Evolutionary conservation across 2,113 vertebrate species (phyloP).

Genomic region (Cricetomys ansorgei): DNA sequence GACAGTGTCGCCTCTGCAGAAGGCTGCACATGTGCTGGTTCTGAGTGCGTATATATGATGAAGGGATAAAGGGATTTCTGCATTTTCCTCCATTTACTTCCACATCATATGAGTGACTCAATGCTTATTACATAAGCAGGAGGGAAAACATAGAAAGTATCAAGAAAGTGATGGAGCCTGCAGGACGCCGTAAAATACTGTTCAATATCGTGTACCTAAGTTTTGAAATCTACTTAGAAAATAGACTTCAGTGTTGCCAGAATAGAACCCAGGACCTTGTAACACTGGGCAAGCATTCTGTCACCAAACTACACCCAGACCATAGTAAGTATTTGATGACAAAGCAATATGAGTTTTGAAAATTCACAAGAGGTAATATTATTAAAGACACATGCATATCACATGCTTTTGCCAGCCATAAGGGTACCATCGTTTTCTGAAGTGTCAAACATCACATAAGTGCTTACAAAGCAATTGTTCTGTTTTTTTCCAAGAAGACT

Average conservation of each 20-base stretch:
- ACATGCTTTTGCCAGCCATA: background rate
- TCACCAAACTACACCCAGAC: too few relatives aligned
- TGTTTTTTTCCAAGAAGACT: background rate
- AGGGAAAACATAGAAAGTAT: background rate
- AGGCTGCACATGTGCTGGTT: background rate
- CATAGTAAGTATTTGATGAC: background rate
- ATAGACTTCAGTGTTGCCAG: background rate
- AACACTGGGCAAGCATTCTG: too few relatives aligned
- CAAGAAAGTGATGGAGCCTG: background rate
- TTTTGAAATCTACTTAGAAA: constrained; percentile 32
- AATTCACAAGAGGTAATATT: background rate
- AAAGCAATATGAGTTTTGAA: background rate
- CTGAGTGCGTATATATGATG: background rate
- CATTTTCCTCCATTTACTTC: constrained; percentile 10
- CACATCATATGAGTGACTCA: background rate
- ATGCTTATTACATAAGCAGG: background rate
- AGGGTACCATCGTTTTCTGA: background rate
- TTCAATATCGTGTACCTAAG: background rate
- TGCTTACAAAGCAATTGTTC: background rate
- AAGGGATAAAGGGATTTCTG: background rate
- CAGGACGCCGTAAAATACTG: background rate
- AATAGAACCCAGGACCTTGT: background rate
- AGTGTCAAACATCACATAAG: background rate
- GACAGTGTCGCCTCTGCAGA: background rate
- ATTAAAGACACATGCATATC: background rate